These are phyloP conservation scores for Drosophila nigrodunni DNA, from an alignment of 1,140 invertebrate genomes.

Conservation along the genomic window DNA sequence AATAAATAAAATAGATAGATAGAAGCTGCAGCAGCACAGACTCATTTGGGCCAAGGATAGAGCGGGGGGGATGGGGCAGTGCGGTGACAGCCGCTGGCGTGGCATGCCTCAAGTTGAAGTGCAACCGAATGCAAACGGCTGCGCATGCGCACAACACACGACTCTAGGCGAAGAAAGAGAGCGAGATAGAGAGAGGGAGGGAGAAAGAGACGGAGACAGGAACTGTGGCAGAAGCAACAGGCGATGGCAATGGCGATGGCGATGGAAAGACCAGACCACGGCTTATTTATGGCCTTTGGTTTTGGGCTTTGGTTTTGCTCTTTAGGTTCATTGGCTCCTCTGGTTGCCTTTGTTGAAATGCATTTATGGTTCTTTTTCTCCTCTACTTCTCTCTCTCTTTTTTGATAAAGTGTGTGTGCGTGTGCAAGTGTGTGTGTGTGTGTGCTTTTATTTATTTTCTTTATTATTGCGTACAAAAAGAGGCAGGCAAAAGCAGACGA, in stretches of 20 bases:
- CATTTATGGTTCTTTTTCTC: constrained; percentile 69
- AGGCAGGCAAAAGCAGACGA: constrained; percentile 54
- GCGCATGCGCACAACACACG: constrained; percentile 70
- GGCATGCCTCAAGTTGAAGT: constrained; percentile 75
- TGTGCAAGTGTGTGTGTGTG: constrained; percentile 4
- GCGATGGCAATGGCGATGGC: not conserved
- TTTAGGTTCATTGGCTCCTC: constrained; percentile 79
- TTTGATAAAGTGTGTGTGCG: constrained; percentile 1
- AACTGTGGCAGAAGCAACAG: not conserved
- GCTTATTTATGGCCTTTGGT: constrained; percentile 80
- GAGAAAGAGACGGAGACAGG: not conserved
- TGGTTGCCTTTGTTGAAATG: constrained; percentile 71
- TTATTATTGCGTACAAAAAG: constrained; percentile 74
- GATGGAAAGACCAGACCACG: constrained; percentile 26
- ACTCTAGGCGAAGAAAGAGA: not conserved
- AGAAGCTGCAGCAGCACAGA: constrained; percentile 22
- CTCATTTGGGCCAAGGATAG: not conserved
- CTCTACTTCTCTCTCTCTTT: constrained; percentile 3
- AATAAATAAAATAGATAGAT: constrained; percentile 9
- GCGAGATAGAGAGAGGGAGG: constrained; percentile 1
- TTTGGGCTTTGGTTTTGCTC: constrained; percentile 69
- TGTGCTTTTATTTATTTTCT: constrained; percentile 73
- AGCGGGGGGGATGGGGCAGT: constrained; percentile 1
- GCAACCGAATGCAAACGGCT: constrained; percentile 63
- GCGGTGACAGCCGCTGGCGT: constrained; percentile 44